These are phyloP conservation scores for Premnoplex brunnescens DNA, from an alignment of 2,797 vertebrate species.

Conservation along the genomic window DNA sequence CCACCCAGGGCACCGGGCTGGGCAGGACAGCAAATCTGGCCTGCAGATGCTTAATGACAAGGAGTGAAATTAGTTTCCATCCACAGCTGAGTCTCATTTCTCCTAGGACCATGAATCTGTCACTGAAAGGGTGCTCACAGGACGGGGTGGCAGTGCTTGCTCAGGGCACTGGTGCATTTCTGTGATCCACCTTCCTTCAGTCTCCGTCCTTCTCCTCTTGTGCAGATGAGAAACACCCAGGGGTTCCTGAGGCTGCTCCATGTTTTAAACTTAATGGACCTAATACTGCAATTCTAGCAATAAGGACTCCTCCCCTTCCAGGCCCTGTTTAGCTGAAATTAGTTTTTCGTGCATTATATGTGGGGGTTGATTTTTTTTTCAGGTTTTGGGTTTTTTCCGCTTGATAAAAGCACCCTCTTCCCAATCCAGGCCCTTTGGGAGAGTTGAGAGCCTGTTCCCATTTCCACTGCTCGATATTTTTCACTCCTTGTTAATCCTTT, in stretches of 20 bases:
- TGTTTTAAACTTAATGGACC: neutral
- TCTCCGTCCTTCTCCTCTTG: neutral
- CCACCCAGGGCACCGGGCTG: neutral
- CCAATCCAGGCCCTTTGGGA: neutral
- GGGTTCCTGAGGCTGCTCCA: neutral
- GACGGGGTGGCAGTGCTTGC: neutral
- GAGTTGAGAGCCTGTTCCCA: neutral
- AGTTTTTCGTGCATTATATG: neutral
- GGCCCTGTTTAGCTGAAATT: neutral
- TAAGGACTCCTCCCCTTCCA: neutral
- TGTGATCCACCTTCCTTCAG: neutral
- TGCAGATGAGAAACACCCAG: neutral
- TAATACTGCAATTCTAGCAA: neutral
- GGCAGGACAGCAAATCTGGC: neutral
- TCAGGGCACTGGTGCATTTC: neutral
- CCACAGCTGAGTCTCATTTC: neutral
- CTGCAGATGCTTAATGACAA: neutral
- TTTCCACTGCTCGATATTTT: neutral
- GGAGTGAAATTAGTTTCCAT: neutral
- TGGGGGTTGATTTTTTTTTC: neutral
- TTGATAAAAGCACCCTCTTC: neutral
- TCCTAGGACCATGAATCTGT: neutral
- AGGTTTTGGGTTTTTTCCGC: neutral
- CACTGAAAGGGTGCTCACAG: neutral
- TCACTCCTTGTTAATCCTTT: neutral